Evolutionary conservation across 1,140 invertebrate species (phyloP).

Genomic region (Ceratoteleas bidentatus): DNA sequence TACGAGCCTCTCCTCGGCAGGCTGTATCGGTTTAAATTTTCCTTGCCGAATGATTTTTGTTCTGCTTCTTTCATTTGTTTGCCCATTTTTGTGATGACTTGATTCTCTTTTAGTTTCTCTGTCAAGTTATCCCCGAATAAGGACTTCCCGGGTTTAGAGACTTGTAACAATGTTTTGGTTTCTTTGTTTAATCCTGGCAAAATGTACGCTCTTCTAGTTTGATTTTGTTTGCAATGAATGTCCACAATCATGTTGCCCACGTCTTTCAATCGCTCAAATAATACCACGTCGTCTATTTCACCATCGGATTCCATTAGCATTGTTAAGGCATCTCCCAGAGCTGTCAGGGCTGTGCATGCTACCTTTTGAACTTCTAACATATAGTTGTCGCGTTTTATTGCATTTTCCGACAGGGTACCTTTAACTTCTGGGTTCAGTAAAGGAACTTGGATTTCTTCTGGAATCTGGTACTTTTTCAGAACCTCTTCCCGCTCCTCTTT

Average conservation of each 20-base stretch:
- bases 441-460: constrained; percentile 4
- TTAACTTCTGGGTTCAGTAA: constrained; percentile 15
- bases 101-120: constrained; percentile 25
- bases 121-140: constrained; percentile 23
- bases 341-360: constrained; percentile 11
- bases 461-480: constrained; percentile 12
- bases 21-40: constrained; percentile 24
- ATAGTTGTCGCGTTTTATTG: constrained; percentile 29
- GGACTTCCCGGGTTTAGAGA: constrained; percentile 12
- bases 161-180: constrained; percentile 15
- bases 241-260: constrained; percentile 21
- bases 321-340: constrained; percentile 9
- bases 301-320: constrained; percentile 25
- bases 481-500: constrained; percentile 17
- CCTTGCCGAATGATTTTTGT: background rate
- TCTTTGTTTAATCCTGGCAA: constrained; percentile 22
- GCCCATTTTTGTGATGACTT: constrained; percentile 5
- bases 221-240: constrained; percentile 26
- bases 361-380: constrained; percentile 24
- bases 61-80: constrained; percentile 19
- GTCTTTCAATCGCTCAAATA: constrained; percentile 25
- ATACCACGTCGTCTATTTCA: constrained; percentile 4
- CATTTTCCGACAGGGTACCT: constrained; percentile 9
- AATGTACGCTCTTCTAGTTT: constrained; percentile 22
- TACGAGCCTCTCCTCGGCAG: constrained; percentile 22